Evolutionary conservation across 2,113 vertebrate genomes (phyloP), one percentile per base, ranked within the genome.

Genomic region (Guaruba guarouba): DNA sequence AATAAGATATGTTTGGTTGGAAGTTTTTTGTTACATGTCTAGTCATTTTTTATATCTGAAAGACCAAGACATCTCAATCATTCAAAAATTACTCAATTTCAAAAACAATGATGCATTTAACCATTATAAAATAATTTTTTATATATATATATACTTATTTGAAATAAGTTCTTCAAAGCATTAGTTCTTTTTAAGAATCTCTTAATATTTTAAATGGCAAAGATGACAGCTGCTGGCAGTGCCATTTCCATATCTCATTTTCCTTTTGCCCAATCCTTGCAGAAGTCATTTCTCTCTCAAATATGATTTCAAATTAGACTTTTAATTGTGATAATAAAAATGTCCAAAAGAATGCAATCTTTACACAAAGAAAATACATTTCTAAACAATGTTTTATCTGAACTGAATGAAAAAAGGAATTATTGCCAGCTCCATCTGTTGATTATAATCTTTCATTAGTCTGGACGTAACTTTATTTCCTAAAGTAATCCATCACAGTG

Each of bases 401-500:
- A 97, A 96, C 39, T 73, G 57, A 86, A 96, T 59, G 9, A 33
- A 71, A 95, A 87, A 92, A 64, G 7, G 7, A 39, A 93, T 90
- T 84, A 88, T 75, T 90, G 68, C 86, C 67, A 66, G 33, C 95
- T 96, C 92, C 62, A 91, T 78, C 86, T 93, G 88, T 31, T 75
- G 75, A 59, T 91, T 85, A 71, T 39, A 68, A 49, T 61, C 41
- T 90, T 96, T 93, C 70, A 91, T 96, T 71, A 88, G 37, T 59
- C 82, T 93, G 22, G 68, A 90, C 28, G 62, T 88, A 96, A 82
- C 35, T 84, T 89, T 70, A 87, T 86, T 93, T 87, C 81, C 87
- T 73, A 96, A 15, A 96, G 46, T 87, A 94, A 91, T 90, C 76
- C 75, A 95, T 94, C 86, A 95, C 75, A 96, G 70, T 92, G 62